Evolutionary conservation across 2,888 invertebrate species (phyloP).

Genomic region (Cerceris rybyensis): DNA sequence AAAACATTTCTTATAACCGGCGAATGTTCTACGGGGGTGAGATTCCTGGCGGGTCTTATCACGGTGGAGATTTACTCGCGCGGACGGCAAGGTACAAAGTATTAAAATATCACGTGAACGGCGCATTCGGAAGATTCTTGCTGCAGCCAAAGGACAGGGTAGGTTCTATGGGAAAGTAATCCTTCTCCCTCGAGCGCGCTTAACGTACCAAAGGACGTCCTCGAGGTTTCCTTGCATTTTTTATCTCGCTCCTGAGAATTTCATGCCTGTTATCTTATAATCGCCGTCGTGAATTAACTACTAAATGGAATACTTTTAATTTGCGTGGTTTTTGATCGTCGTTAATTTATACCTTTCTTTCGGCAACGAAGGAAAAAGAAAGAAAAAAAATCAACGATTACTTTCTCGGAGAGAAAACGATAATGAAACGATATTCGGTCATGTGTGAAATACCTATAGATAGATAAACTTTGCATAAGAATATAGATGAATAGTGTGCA

Average conservation of each 20-base stretch:
- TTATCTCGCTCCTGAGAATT: background rate
- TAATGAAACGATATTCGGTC: too few species aligned
- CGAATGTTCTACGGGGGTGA: slow-evolving; percentile 62
- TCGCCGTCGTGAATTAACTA: background rate
- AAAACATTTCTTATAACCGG: slow-evolving; percentile 69
- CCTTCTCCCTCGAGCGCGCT: background rate
- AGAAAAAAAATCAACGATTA: too few species aligned
- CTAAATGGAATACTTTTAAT: too few species aligned
- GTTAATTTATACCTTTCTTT: too few species aligned
- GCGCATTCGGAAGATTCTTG: slow-evolving; percentile 59
- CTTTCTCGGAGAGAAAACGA: too few species aligned
- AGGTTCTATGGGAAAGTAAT: slow-evolving; percentile 22
- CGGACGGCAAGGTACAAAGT: slow-evolving; percentile 62
- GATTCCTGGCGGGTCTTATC: slow-evolving; percentile 69
- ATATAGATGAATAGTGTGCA: too few species aligned
- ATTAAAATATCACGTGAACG: slow-evolving; percentile 75
- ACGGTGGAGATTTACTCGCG: slow-evolving; percentile 72
- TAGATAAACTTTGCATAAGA: too few species aligned
- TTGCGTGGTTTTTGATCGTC: too few species aligned
- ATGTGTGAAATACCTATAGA: too few species aligned
- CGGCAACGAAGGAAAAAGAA: too few species aligned
- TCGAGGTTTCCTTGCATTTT: background rate
- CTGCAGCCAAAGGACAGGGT: slow-evolving; percentile 41
- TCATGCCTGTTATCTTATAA: background rate
- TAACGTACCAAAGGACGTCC: background rate